Conservation (phyloP, 2,797 vertebrate genomes). For the Acanthopagrus latus region DNA sequence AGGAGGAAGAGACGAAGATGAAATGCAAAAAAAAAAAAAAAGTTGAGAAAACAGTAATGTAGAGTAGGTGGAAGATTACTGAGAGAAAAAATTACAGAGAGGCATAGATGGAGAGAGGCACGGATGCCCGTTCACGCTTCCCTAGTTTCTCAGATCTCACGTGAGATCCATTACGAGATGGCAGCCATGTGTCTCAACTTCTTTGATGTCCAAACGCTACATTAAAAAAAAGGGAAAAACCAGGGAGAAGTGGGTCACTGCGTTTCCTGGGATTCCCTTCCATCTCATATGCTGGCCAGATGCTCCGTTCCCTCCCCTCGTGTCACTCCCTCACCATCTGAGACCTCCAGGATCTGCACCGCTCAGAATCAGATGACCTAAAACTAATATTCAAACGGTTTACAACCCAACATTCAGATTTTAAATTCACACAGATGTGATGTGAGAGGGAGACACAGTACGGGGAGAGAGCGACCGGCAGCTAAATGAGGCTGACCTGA, state of each 20-base stretch:
- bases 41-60: constrained; percentile 37
- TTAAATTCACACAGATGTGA: neutral
- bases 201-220: constrained; percentile 80
- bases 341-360: constrained; percentile 49
- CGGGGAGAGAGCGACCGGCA: neutral
- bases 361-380: constrained; percentile 32
- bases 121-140: constrained; percentile 52
- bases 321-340: constrained; percentile 60
- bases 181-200: constrained; percentile 78
- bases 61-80: constrained; percentile 52
- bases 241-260: constrained; percentile 80
- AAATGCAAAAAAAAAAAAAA: constrained; percentile 47
- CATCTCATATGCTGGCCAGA: constrained; percentile 82
- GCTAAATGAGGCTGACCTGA: constrained; percentile 7
- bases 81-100: constrained; percentile 70
- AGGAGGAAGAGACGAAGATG: neutral
- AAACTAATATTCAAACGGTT: constrained; percentile 27
- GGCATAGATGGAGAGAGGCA: constrained; percentile 43
- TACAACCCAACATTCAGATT: neutral
- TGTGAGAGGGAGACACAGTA: neutral
- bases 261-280: constrained; percentile 83
- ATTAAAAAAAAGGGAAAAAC: constrained; percentile 67
- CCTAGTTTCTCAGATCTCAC: constrained; percentile 72
- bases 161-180: constrained; percentile 80
- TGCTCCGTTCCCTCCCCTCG: constrained; percentile 66